Evolutionary conservation across 2,113 vertebrate genomes (phyloP).

Genomic region (Cynopterus brachyotis): DNA sequence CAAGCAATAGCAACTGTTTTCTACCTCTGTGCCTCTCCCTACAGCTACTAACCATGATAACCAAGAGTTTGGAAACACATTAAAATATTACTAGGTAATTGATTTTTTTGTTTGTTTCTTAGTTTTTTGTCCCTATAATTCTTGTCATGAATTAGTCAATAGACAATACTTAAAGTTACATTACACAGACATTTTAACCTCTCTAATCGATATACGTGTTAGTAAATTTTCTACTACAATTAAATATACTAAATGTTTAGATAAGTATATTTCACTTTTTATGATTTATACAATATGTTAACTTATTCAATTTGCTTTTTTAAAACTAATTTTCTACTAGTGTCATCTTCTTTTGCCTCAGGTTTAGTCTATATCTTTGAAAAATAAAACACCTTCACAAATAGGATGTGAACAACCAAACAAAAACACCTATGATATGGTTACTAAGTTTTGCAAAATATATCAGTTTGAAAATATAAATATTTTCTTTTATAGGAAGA

Average conservation of each 20-base stretch:
- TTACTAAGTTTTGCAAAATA: background rate
- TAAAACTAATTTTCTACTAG: background rate
- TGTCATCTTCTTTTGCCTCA: background rate
- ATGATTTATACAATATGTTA: background rate
- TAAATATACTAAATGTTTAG: background rate
- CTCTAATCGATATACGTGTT: background rate
- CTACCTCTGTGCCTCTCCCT: background rate
- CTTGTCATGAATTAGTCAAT: background rate
- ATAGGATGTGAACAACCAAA: background rate
- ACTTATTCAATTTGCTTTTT: background rate
- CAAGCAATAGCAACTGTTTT: background rate
- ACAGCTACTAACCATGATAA: rapidly evolving
- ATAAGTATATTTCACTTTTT: background rate
- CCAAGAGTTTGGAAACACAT: background rate
- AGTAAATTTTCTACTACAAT: background rate
- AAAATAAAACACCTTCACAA: background rate
- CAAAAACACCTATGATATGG: background rate
- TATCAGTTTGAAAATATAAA: background rate
- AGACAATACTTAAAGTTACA: background rate
- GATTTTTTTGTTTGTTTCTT: background rate
- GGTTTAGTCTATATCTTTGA: background rate
- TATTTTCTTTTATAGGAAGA: background rate
- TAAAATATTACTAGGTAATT: background rate
- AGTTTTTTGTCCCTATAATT: background rate
- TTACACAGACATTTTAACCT: background rate